Evolutionary conservation across 2,888 invertebrate genomes (phyloP), one percentile per base, ranked within the genome.

Genomic region (Thymelicus sylvestris): DNA sequence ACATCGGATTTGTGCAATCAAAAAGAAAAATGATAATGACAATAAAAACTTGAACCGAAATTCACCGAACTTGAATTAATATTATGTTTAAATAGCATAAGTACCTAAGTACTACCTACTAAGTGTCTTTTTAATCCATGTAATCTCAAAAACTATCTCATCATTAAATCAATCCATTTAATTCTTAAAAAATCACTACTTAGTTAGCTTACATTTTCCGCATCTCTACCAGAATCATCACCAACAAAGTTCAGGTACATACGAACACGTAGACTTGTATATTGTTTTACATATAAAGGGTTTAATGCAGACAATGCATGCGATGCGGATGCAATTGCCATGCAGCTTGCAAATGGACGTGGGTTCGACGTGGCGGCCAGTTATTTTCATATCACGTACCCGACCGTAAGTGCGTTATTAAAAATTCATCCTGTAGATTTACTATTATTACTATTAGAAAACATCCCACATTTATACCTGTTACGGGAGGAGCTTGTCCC

Each of bases 261-360:
- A 10, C 48, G 19, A 31, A 55, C 70, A 70, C 47, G 60, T 24
- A 47, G n/a, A 60, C 50, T 52, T 41, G 6, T 7, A 72, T 63
- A 71, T 70, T 75, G 73, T 75, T 76, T 74, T 59, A 75, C 72
- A 74, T 75, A 74, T 76, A 77, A 72, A 77, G 74, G 75, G 48
- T 59, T 59, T 69, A 69, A 75, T 78, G 79, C 79, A 79, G 76
- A 76, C 78, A 74, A 73, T 72, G 74, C 74, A 72, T 65, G 70
- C 76, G 69, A 71, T 71, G 84, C 88, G 88, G 87, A 89, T 89
- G 89, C 89, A 86, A 81, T 86, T 81, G 78, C 73, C 39, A 80
- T 83, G 85, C 79, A 80, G 81, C 81, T 84, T 81, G 83, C 86
- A 84, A 89, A 85, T 88, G 86, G 83, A 81, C 86, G 88, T 87